Evolutionary conservation across 2,888 invertebrate genomes (phyloP), one percentile per base, ranked within the genome.

Genomic region (Caenorhabditis sp.): DNA sequence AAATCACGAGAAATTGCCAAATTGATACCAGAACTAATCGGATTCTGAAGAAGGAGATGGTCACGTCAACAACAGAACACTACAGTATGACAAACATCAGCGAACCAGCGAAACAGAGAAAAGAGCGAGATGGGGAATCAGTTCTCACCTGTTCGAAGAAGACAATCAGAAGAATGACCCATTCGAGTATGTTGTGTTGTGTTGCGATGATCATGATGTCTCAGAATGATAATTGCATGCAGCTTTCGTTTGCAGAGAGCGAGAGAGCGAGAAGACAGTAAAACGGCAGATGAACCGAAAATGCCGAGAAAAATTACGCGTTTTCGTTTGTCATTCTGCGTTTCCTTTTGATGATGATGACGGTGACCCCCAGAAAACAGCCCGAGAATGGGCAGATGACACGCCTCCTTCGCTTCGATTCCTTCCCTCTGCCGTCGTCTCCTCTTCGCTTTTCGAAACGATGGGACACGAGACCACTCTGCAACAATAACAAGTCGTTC

Each of bases 401-500:
- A 64, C 72, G 72, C 72, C 76, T 50, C 72, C 76, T 2, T n/a
- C 44, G n/a, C 40, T 47, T 40, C 40, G 40, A 9, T 40, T 47
- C 47, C 8, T 60, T 15, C n/a, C 40, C 6, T 47, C 22, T 74
- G 64, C 65, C 58, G 72, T 56, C 28, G 74, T 58, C 20, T 32
- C 24, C 56, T 15, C 13, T 13, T 40, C 32, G 32, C 32, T 62
- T 40, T 44, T 44, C 26, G 51, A 71, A 35, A 20, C 28, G 35
- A 32, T 2, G 70, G 13, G 9, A 40, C 40, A 67, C 35, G 60
- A 47, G 53, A 67, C 65, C 60, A 65, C 65, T 58, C 65, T 76
- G 76, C 76, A 76, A 76, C 76, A 76, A 76, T 76, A 76, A 76
- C 76, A 76, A 76, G 76, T 76, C 76, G 76, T 76, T 76, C 76